Base-by-base conservation (phyloP, 2,888 invertebrate genomes). In the Drosophila austrosaltans region DNA sequence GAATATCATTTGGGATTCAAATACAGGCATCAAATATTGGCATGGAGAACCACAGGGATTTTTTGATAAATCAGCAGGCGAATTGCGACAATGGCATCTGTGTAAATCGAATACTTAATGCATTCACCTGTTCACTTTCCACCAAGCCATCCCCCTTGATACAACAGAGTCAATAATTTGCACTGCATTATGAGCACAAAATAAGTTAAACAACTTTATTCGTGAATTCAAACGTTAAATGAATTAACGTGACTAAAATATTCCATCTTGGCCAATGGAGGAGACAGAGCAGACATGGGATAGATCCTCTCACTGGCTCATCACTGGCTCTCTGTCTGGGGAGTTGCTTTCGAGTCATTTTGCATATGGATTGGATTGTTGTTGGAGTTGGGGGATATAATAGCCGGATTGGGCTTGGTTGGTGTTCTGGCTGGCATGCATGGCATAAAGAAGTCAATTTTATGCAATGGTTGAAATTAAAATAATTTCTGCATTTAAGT, bases 221-320 rank as follows among this genome's bases (percentile, higher is more conserved):
- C 78, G 72, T 78, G 74, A 84, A 88, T 81, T 83, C 16, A 82
- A 90, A 81, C 80, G 80, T 72, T 63, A 81, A 84, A 85, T 87
- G 82, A 83, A 89, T 85, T 91, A 82, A 89, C 89, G 84, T 88
- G 86, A 88, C 89, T 89, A 69, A 88, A 87, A 86, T 82, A 87
- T 86, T 87, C 76, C 72, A 88, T 81, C 74, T 88, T 83, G 73
- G 67, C 57, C 58, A 20, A 59, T 42, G 54, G 64, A 32, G 42
- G 58, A 36, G 10, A 25, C 57, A 39, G 39, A 22, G 20, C 8
- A 39, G 22, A 30, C 12, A 54, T 25, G 53, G 53, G 48, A 48
- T 48, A 48, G 48, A 48, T 25, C 36, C 8, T 36, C 36, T 36
- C 25, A 25, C 48, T 48, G 48, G 12, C 25, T 48, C 28, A 28